Evolutionary conservation across 2,113 vertebrate genomes (phyloP), one percentile per base, ranked within the genome.

Genomic region (Polypterus senegalus): DNA sequence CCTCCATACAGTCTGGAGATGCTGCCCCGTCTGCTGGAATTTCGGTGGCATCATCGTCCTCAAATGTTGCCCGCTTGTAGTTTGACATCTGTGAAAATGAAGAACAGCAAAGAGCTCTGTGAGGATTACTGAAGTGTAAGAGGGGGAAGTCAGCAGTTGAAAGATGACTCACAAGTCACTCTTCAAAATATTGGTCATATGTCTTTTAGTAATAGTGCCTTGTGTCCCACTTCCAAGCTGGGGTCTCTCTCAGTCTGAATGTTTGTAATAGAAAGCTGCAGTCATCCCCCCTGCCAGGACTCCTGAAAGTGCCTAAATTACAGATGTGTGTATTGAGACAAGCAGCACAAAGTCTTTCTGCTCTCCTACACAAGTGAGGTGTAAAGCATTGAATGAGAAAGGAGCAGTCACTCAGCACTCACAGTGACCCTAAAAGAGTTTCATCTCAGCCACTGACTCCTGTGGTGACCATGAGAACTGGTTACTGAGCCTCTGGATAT

Each of bases 21-120:
- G 82, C 9, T 51, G 78, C 77, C 44, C 86, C 83, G 7, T 94
- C 94, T 4, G 74, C 76, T 0, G 81, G 73, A 3, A 80, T 63
- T 51, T 98, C 94, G 0, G 77, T 73, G 11, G 67, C 83, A 46
- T 96, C 95, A 3, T 98, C 94, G 8, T 98, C 94, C 61, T 91
- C 91, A 69, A 98, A 84, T 0, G 91, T 93, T 62, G 92, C 87
- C 65, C 88, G 89, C 68, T 93, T 94, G 73, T 98, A 98, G 76
- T 88, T 92, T 5, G 92, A 86, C 94, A 98, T 97, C 96, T 98
- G 86, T 61, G 27, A 27, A 44, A 58, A 5, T 47, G 64, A 56
- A 52, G 52, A n/a, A 61, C 45, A n/a, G 49, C 48, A 58, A 46
- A 43, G 5, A 44, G 59, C 27, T 44, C 27, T 44, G 6, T 43